A percentile compares a stretch with the other conserved stretches of the same genome.
These are phyloP conservation scores for Echinometra lucunter DNA, from an alignment of 53 echinoderm and acorn worm species.

Conservation along the genomic window DNA sequence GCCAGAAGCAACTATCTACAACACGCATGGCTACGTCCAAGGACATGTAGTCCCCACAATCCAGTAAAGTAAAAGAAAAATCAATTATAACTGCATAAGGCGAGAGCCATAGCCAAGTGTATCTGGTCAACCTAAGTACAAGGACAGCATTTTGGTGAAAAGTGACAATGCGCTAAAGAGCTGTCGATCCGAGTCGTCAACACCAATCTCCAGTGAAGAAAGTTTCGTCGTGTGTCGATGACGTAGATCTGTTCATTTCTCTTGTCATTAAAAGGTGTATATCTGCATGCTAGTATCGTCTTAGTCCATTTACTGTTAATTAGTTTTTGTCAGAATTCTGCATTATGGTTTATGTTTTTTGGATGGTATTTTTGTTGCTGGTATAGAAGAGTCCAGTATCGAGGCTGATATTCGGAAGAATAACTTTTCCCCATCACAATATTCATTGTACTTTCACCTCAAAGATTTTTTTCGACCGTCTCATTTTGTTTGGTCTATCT, in stretches of 20 bases:
- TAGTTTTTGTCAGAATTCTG: no score
- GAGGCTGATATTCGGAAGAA: no score
- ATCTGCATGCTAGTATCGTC: no score
- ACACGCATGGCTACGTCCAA: neutral
- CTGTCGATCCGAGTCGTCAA: constrained; percentile 32
- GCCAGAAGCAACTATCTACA: no score
- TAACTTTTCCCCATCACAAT: no score
- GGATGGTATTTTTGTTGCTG: no score
- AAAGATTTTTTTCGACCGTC: no score
- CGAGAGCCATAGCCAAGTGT: constrained; percentile 36
- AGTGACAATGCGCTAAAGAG: constrained; percentile 58
- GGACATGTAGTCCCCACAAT: neutral
- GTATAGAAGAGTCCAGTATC: no score
- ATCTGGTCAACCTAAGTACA: constrained; percentile 48
- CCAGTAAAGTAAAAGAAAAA: neutral
- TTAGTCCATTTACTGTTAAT: no score
- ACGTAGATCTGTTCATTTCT: neutral
- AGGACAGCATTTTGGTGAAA: constrained; percentile 38
- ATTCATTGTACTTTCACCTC: no score
- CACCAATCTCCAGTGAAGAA: neutral
- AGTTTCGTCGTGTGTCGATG: neutral
- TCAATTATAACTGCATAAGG: constrained; percentile 48
- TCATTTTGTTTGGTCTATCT: no score
- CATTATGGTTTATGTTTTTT: no score
- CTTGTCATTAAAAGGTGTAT: neutral